A percentile compares a stretch with the other conserved stretches of the same genome.
phyloP scores from a whole-genome alignment of 2,113 vertebrate species.

The Gobio gobio region DNA sequence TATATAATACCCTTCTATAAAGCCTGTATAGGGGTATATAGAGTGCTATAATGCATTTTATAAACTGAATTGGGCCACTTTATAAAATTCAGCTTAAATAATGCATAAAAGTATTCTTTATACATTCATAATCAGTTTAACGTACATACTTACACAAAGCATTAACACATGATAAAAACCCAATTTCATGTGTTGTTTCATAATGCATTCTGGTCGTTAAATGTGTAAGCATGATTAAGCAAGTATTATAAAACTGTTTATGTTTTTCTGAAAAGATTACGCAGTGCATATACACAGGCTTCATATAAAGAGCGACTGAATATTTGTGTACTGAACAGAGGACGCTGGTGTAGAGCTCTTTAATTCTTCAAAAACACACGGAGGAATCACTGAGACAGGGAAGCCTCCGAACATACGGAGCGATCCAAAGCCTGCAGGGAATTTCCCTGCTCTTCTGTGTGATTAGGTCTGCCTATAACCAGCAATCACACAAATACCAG shows the following conservation, averaged over 20 bases:
- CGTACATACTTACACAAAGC: not conserved
- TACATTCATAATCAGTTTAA: not conserved
- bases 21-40: not conserved
- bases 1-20: not conserved
- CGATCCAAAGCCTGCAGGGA: constrained; percentile 45
- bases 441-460: constrained; percentile 47
- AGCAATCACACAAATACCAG: constrained; percentile 51
- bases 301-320: not conserved
- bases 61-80: not conserved
- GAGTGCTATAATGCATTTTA: not conserved
- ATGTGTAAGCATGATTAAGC: not conserved
- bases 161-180: not conserved
- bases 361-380: constrained; percentile 21
- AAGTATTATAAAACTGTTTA: not conserved
- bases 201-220: not conserved
- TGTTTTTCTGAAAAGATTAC: not conserved
- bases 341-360: constrained; percentile 12
- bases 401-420: constrained; percentile 20
- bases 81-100: not conserved
- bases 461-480: constrained; percentile 50
- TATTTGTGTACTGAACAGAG: not conserved
- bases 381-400: constrained; percentile 9
- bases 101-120: not conserved
- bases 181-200: not conserved
- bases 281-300: not conserved